Base-by-base conservation (phyloP, 2,113 vertebrate genomes). In the Tragelaphus imberbis region DNA sequence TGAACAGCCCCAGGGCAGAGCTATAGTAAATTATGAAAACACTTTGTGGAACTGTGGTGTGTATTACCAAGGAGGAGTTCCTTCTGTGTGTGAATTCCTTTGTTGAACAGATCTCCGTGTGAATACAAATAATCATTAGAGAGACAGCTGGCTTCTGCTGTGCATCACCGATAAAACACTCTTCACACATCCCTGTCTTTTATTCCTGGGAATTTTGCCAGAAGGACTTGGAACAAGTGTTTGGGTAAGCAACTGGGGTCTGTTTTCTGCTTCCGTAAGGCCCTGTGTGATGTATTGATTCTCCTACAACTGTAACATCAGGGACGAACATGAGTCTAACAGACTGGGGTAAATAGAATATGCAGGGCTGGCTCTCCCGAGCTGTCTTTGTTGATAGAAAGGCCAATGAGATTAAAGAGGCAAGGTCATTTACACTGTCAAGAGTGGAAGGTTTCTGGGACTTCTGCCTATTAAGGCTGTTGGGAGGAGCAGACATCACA, bases 201-300 rank as follows among this genome's bases (percentile, higher is more conserved):
- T 97, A 94, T 98, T 98, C 47, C 91, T 96, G 98, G 98, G 98
- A 98, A 98, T 84, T 93, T 94, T 98, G 98, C 98, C 98, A 98
- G 96, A 44, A 12, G 63, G 81, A n/a, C 75, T 88, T 47, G 59
- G 61, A 95, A 68, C 96, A 95, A 91, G 92, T 91, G 86, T 71
- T 44, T 91, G 47, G 90, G 90, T 97, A 96, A 97, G 97, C 96
- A 96, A 97, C 92, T 84, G 93, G 96, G 96, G 96, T 97, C 97
- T 97, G 84, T 96, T 96, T 33, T 98, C 98, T 93, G 88, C 97
- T 97, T 97, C 96, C 90, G 12, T 94, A 87, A 88, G 71, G 91
- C 15, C 97, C 97, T 63, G 1, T 85, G 90, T 3, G 0, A 63
- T 25, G 59, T 96, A 98, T 98, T 96, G 98, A 98, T 97, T 95